Conservation (phyloP, 2,888 invertebrate species). For the Didymodactylos carnosus region DNA sequence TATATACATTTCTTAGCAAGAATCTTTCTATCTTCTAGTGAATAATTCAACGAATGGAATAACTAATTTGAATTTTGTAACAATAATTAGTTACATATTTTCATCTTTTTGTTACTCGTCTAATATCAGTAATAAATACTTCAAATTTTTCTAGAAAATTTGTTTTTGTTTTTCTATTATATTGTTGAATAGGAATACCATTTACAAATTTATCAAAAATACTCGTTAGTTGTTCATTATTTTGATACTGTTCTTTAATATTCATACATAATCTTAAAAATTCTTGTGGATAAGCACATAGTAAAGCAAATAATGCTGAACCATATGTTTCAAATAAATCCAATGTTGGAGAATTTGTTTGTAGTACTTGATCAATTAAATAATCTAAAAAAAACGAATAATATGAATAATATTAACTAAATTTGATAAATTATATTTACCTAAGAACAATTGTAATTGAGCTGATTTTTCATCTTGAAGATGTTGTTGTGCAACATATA, state of each 20-base stretch:
- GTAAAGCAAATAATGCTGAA: not conserved
- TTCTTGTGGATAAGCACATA: not conserved
- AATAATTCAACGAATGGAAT: not conserved
- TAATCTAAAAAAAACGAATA: not conserved
- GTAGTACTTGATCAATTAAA: not conserved
- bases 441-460: too few relatives aligned
- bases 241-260: not conserved
- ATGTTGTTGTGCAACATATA: not conserved
- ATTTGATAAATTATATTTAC: too few relatives aligned
- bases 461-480: not conserved
- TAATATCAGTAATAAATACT: not conserved
- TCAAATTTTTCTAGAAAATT: not conserved
- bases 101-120: not conserved
- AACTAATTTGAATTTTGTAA: not conserved
- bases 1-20: too few relatives aligned
- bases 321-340: not conserved
- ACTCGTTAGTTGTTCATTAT: not conserved
- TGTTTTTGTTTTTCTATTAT: not conserved
- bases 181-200: not conserved
- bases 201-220: not conserved
- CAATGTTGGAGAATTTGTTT: not conserved
- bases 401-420: not conserved
- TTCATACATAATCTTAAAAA: not conserved
- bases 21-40: too few relatives aligned
- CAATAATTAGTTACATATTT: not conserved